phyloP scores from a whole-genome alignment of 2,113 vertebrate species.

The Condylura cristata region DNA sequence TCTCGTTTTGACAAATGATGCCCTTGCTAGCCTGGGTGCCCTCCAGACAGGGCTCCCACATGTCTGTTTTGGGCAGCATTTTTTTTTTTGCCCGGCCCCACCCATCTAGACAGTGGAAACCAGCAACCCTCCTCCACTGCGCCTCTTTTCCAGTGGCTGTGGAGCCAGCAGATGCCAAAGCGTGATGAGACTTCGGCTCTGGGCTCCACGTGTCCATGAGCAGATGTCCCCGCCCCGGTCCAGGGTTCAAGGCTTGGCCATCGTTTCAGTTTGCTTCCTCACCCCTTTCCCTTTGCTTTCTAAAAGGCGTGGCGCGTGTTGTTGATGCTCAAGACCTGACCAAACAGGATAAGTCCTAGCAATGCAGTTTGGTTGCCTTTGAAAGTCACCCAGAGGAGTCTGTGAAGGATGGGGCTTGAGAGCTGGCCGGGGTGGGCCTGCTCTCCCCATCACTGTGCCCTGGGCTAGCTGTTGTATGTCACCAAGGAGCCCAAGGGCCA shows the following conservation, averaged over 20 bases:
- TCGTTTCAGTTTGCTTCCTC: too few relatives aligned
- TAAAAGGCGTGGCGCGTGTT: neutral
- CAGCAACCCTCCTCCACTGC: neutral
- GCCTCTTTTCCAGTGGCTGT: neutral
- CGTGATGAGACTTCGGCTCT: neutral
- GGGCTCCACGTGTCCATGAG: neutral
- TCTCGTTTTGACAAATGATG: constrained; percentile 14
- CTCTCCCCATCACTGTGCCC: neutral
- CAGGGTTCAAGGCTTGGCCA: too few relatives aligned
- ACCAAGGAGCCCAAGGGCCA: neutral
- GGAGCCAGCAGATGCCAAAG: neutral
- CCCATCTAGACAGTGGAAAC: constrained; percentile 29
- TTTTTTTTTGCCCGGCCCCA: neutral
- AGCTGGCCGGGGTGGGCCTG: neutral
- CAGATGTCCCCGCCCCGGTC: neutral
- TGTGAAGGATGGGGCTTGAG: neutral
- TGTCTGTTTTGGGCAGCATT: neutral
- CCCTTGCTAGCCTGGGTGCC: neutral
- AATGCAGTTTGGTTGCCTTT: neutral
- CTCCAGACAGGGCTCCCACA: neutral
- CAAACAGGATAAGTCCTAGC: neutral
- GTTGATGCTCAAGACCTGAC: neutral
- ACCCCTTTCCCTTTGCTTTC: neutral
- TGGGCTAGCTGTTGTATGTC: neutral
- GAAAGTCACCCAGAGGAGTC: neutral